These are phyloP conservation scores for Lacanobia oleracea DNA, from an alignment of 2,888 invertebrate genomes.

Conservation along the genomic window DNA sequence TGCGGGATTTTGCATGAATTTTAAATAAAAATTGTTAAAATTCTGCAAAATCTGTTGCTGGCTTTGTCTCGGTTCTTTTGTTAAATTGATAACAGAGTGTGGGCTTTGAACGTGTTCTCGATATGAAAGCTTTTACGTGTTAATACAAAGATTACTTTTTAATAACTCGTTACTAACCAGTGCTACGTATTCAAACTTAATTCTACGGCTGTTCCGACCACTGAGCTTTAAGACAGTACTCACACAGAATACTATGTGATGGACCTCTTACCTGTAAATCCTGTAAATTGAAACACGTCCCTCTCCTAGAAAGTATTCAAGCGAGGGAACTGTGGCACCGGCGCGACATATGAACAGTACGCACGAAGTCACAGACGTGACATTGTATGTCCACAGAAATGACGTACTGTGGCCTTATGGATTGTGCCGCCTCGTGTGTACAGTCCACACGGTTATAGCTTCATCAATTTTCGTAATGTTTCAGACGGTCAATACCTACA, in stretches of 20 bases:
- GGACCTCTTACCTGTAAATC: neutral
- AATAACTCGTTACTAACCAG: neutral
- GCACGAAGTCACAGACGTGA: neutral
- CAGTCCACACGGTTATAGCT: neutral
- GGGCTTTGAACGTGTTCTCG: neutral
- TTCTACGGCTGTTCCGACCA: neutral
- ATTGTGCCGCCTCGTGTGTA: neutral
- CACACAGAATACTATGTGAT: neutral
- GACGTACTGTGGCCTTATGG: neutral
- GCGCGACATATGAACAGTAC: neutral
- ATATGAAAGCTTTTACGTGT: too few relatives aligned
- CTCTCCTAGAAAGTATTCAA: neutral
- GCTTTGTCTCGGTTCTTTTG: neutral
- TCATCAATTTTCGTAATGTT: neutral
- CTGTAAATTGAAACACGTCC: constrained; percentile 12
- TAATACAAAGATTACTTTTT: too few relatives aligned
- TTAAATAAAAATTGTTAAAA: constrained; percentile 31
- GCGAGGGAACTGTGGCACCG: neutral
- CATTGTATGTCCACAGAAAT: neutral
- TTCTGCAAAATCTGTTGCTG: neutral
- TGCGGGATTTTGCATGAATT: constrained; percentile 5
- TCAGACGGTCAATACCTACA: neutral
- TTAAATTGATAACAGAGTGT: neutral
- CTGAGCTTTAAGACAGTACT: neutral
- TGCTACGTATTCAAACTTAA: neutral